These are phyloP conservation scores for Pseudomyrmex cubaensis DNA, from an alignment of 1,140 invertebrate species.

Conservation along the genomic window DNA sequence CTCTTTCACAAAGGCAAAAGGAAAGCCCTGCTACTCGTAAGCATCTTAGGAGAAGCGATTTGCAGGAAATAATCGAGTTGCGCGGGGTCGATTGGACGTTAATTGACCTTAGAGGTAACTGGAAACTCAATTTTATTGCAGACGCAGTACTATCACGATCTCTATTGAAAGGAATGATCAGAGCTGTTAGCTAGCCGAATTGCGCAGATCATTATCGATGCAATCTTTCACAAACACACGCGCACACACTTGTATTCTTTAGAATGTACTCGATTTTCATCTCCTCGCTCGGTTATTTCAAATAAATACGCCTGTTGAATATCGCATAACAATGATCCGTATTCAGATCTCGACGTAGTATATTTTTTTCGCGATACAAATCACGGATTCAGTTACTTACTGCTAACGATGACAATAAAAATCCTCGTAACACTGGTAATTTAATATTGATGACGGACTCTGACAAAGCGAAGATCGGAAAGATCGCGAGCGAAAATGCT, in stretches of 20 bases:
- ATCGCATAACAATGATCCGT: not conserved
- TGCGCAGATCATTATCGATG: constrained; percentile 7
- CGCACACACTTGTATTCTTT: not conserved
- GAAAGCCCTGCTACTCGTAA: constrained; percentile 49
- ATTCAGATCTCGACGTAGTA: constrained; percentile 8
- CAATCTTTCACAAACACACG: constrained; percentile 4
- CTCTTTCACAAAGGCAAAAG: not conserved
- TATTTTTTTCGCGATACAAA: not conserved
- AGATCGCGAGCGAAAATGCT: not conserved
- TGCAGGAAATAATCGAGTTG: constrained; percentile 74
- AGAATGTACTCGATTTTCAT: constrained; percentile 20
- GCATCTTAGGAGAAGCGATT: constrained; percentile 69
- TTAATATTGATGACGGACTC: not conserved
- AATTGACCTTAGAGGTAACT: constrained; percentile 70
- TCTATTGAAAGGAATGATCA: constrained; percentile 57
- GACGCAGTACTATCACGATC: constrained; percentile 37
- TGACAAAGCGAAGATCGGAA: not conserved
- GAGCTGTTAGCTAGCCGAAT: not conserved
- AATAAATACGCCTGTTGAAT: not conserved
- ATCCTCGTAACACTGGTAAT: not conserved
- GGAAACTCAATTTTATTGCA: constrained; percentile 73
- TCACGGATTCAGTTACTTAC: not conserved
- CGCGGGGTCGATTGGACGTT: constrained; percentile 70
- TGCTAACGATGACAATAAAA: constrained; percentile 26
- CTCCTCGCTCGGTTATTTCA: not conserved